Evolutionary conservation across 2,888 invertebrate genomes (phyloP), one percentile per base, ranked within the genome.

Genomic region (Chymomyza caudatula): DNA sequence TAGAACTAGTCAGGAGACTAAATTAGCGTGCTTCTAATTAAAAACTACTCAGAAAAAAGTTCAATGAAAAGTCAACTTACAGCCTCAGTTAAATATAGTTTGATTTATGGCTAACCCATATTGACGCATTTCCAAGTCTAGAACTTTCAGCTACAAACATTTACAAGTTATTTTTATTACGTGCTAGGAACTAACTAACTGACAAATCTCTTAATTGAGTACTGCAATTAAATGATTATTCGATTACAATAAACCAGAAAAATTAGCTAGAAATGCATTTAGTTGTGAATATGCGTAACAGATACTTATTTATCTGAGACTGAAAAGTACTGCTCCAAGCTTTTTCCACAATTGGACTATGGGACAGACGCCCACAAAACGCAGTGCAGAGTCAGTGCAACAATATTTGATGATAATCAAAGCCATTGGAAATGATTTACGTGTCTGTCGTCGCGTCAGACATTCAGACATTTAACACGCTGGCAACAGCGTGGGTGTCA

Each of bases 21-120:
- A 56, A 71, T 70, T 78, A 78, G 81, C 82, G 70, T 82, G 76
- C 63, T 72, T 84, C 65, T 73, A 85, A 82, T 82, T 76, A 64
- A 42, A 69, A 44, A 63, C 37, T 42, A 47, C 43, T 47, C 44
- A 61, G 56, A 56, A 42, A 37, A 56, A 60, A 73, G 77, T 72
- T 79, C 86, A 86, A 76, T 82, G 80, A 79, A 67, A 85, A 67
- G 79, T 72, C 85, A 75, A 60, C 55, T 61, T 56, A 25, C 19
- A 37, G 49, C 43, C 59, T 58, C 69, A 69, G 54, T 53, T 22
- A 29, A 22, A 23, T 23, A 23, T 23, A 23, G 23, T 23, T 5
- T 23, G 23, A 11, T 11, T 8, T 11, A 11, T 11, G 11, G 29
- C 2, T 2, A 11, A 37, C 6, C 11, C 29, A 37, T 37, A 37